Base-by-base conservation (phyloP, 2,797 vertebrate genomes). In the Acrossocheilus fasciatus region DNA sequence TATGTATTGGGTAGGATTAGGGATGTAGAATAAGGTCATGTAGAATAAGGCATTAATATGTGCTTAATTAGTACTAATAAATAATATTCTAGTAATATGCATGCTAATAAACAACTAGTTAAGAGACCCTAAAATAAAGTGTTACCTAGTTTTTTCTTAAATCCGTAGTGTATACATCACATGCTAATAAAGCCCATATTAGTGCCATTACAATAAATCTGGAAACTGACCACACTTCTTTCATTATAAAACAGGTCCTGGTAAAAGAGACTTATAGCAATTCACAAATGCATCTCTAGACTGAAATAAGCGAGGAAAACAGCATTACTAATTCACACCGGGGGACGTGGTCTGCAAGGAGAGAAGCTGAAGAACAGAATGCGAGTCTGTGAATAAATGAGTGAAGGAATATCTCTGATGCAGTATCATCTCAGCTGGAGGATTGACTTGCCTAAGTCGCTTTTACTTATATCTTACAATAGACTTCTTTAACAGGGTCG, bases 261-360 rank as follows among this genome's bases (percentile, higher is more conserved):
- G 18, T 76, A 88, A 76, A 86, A 90, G 52, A 93, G 91, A 90
- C 83, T 87, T 87, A 45, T 18, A 79, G 74, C 82, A 92, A 89
- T 87, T 87, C 89, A 84, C 69, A 82, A 88, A 72, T 47, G 93
- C 93, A 94, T 90, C 93, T 93, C 74, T 90, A 82, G 23, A 73
- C 87, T 78, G 85, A 91, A 84, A 73, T 91, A 87, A 87, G 86
- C 59, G 84, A 83, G 69, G 87, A 88, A 90, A 92, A 89, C 87
- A 62, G 82, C 82, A 92, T 94, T 93, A 91, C 83, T 90, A 90
- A 94, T 94, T 92, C 91, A 93, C 87, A 92, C 82, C 57, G 41
- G 73, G 91, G 88, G 86, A 90, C 68, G 72, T 88, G 87, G 86
- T 85, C 82, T 90, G 86, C 85, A 88, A 80, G 87, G 81, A 92